Evolutionary conservation across 2,888 invertebrate genomes (phyloP), one percentile per base, ranked within the genome.

Genomic region (Scaptomyza caliginosa): DNA sequence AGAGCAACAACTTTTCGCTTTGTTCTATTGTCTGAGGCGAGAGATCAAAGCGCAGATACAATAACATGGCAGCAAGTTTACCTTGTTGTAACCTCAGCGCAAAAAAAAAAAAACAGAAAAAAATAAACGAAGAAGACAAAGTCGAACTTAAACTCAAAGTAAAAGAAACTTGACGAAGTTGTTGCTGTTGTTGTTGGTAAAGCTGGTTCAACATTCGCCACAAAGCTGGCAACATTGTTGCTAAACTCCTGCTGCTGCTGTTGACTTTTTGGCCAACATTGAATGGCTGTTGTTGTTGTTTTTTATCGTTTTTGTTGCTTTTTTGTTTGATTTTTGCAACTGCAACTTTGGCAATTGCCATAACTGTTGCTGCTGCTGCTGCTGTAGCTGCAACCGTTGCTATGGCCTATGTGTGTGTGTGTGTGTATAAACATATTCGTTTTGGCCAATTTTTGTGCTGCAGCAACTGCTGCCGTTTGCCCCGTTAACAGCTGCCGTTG

Each of bases 1-100:
- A 64, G 72, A 63, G 59, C 80, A 76, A 83, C 55, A 66, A 67
- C 69, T 72, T 84, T 72, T 57, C 65, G 74, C 83, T 83, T 80
- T 86, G 80, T 86, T 82, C 83, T 86, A 83, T 80, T 86, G 80
- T 80, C 70, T 70, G 70, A 59, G 78, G 85, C 72, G 72, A 75
- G 82, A 86, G 83, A 80, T 80, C 76, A 74, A 76, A 79, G 79
- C 72, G 48, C 66, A 86, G 83, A 86, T 80, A 80, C 66, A 83
- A 72, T 59, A 83, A 74, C 80, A 74, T 80, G 85, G 84, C 86
- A 84, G 86, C 81, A 86, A 78, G 82, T 86, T 82, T 84, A 81
- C 86, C 86, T 86, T 82, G 82, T 81, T 84, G 75, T 73, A 84
- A 82, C 85, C 86, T 81, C 86, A 71, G 16, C 58, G 57, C 39